Conservation (phyloP, 2,113 vertebrate species). For the Dromas ardeola region DNA sequence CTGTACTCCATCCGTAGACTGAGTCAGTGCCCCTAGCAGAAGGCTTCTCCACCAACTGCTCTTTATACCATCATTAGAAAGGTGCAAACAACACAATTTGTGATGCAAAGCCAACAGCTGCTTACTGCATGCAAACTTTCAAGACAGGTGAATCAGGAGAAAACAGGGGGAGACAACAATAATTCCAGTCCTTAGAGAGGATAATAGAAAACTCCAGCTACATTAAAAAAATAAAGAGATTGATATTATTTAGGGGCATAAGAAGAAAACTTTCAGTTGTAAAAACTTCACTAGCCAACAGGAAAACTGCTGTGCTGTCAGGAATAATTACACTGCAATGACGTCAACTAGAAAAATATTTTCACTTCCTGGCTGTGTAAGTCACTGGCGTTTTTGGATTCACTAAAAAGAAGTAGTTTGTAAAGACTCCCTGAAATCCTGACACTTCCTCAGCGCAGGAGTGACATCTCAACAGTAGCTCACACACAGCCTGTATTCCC, state of each 20-base stretch:
- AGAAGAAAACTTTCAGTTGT: background rate
- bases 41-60: background rate
- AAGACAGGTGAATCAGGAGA: background rate
- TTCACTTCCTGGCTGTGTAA: background rate
- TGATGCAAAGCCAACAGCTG: background rate
- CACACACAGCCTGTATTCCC: background rate
- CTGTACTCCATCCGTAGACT: background rate
- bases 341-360: slow-evolving; percentile 10
- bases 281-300: background rate
- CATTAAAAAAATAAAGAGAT: background rate
- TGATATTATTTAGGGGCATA: background rate
- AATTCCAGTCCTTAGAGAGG: background rate
- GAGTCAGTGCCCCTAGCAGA: slow-evolving; percentile 41
- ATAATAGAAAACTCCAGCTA: background rate
- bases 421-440: background rate
- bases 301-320: background rate
- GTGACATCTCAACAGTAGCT: background rate
- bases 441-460: background rate
- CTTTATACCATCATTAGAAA: background rate
- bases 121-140: background rate
- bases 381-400: background rate
- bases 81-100: background rate
- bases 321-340: background rate
- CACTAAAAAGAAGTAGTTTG: background rate
- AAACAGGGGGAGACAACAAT: background rate